Conservation (phyloP, 37 sponge, comb jelly and placozoan species). For the Hexactinellida sp. region DNA sequence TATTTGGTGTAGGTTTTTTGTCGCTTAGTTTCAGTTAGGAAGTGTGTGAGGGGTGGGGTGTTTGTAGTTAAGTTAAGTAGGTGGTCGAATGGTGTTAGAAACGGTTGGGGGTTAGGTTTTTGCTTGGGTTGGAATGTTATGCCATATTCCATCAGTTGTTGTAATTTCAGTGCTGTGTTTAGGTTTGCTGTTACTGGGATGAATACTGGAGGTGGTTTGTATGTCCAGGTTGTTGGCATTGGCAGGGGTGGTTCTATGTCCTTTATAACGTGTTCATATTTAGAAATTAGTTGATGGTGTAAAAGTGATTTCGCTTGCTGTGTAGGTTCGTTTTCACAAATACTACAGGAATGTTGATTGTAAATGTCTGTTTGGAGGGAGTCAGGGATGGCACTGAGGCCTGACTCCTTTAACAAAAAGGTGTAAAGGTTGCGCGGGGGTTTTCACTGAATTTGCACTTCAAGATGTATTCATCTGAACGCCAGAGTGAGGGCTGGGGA, state of each 20-base stretch:
- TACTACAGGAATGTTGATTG: no score
- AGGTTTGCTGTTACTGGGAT: neutral
- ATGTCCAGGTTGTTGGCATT: neutral
- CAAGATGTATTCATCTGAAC: no score
- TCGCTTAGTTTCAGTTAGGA: neutral
- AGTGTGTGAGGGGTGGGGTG: neutral
- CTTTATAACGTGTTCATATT: neutral
- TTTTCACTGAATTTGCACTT: no score
- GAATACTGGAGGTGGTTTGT: neutral
- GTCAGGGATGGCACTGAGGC: no score
- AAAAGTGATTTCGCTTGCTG: neutral
- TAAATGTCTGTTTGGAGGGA: no score
- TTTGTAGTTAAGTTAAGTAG: neutral
- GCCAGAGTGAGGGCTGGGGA: no score
- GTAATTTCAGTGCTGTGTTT: neutral
- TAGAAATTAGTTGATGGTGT: neutral
- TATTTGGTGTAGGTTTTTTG: neutral
- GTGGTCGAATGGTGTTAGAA: neutral
- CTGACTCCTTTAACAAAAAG: neutral
- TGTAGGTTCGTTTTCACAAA: neutral
- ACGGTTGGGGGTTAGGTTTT: neutral
- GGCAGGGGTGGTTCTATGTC: neutral
- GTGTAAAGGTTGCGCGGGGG: neutral
- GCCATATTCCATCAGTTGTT: neutral
- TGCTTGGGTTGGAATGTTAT: neutral